Conservation (phyloP, 2,113 vertebrate species). For the Notothenia coriiceps region DNA sequence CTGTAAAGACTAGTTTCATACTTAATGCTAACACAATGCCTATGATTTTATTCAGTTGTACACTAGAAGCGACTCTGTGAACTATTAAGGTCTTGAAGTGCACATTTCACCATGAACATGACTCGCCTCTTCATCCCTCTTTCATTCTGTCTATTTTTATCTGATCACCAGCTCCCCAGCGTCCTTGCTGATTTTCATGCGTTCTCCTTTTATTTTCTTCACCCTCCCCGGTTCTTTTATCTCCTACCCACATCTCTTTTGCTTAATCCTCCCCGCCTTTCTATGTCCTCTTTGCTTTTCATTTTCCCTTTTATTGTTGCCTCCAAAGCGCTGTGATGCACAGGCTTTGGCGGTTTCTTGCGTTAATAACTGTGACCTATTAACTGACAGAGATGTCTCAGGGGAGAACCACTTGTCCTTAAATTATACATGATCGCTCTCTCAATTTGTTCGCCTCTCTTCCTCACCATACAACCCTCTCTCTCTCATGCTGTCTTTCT, state of each 20-base stretch:
- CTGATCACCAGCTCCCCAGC: slow-evolving; percentile 47
- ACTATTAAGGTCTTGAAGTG: slow-evolving; percentile 29
- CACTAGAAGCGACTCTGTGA: slow-evolving; percentile 16
- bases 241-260: slow-evolving; percentile 41
- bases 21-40: background rate
- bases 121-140: slow-evolving; percentile 35
- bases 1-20: background rate
- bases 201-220: slow-evolving; percentile 36
- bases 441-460: slow-evolving; percentile 33
- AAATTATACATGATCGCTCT: slow-evolving; percentile 65
- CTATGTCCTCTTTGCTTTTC: slow-evolving; percentile 26
- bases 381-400: slow-evolving; percentile 64
- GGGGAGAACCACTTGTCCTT: slow-evolving; percentile 64
- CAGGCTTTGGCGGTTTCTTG: slow-evolving; percentile 10
- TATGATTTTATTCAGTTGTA: background rate
- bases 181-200: slow-evolving; percentile 43
- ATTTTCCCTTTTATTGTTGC: slow-evolving; percentile 32
- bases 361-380: slow-evolving; percentile 72
- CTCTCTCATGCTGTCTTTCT: background rate
- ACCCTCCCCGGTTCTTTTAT: slow-evolving; percentile 41
- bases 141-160: slow-evolving; percentile 57
- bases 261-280: slow-evolving; percentile 37
- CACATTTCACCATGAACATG: slow-evolving; percentile 38
- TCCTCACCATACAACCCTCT: background rate
- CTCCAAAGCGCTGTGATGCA: slow-evolving; percentile 12